A percentile compares a stretch with the other conserved stretches of the same genome.
phyloP scores from a whole-genome alignment of 2,888 invertebrate genomes.

The Iselma pallidipennis region DNA sequence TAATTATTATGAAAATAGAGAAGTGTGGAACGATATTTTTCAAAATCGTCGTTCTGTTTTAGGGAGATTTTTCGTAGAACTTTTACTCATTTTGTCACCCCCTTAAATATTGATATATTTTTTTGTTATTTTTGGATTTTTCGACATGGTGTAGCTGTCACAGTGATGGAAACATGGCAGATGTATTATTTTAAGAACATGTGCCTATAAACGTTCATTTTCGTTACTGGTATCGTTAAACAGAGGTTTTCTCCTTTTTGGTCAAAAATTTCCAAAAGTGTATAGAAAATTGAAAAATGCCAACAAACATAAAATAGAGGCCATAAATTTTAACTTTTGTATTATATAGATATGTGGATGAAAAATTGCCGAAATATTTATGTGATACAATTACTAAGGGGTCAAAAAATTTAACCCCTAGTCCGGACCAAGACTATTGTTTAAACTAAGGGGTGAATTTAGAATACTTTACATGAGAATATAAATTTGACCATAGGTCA shows the following conservation, averaged over 20 bases:
- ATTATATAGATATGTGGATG: conserved; percentile 33
- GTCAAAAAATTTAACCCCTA: conserved; percentile 56
- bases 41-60: too few species aligned
- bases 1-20: conserved; percentile 41
- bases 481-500: conserved; percentile 45
- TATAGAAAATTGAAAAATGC: too few species aligned
- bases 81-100: conserved; percentile 17
- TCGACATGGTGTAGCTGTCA: conserved; percentile 42
- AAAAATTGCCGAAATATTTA: conserved; percentile 56
- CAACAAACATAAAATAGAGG: not conserved
- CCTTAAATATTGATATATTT: conserved; percentile 16
- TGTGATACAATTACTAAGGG: conserved; percentile 53
- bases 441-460: conserved; percentile 41
- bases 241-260: not conserved
- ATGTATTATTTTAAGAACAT: conserved; percentile 56
- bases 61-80: conserved; percentile 34
- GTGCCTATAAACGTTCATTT: conserved; percentile 41
- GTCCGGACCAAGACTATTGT: conserved; percentile 38
- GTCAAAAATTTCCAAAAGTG: not conserved
- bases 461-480: conserved; percentile 52
- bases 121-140: conserved; percentile 27
- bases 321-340: conserved; percentile 14
- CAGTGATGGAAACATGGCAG: conserved; percentile 54
- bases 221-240: conserved; percentile 8
- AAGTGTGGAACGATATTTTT: conserved; percentile 48